Evolutionary conservation across 2,113 vertebrate genomes (phyloP).

Genomic region (Grantiella picta): DNA sequence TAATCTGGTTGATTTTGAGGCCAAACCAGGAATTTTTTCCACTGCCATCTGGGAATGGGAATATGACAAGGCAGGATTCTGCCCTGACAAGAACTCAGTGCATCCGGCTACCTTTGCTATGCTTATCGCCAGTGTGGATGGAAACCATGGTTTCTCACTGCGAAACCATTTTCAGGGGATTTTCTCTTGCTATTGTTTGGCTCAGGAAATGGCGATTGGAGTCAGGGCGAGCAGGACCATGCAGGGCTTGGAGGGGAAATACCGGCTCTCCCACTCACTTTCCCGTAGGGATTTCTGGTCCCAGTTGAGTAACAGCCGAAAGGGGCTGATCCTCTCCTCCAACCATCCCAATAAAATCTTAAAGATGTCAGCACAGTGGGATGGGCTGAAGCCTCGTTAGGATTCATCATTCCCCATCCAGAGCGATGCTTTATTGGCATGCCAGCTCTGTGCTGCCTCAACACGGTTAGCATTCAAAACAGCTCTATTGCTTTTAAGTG

Average conservation of each 20-base stretch:
- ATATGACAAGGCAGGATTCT: neutral
- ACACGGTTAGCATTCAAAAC: accelerated
- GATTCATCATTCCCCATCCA: neutral
- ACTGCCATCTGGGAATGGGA: neutral
- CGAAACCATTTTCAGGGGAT: neutral
- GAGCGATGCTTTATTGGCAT: neutral
- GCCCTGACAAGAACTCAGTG: accelerated
- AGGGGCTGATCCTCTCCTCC: neutral
- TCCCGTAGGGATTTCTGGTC: neutral
- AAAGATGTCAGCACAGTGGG: accelerated
- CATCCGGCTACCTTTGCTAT: neutral
- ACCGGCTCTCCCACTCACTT: slow-evolving; percentile 13
- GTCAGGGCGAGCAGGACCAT: neutral
- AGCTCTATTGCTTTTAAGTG: accelerated
- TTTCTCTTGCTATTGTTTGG: slow-evolving; percentile 22
- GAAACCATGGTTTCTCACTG: neutral
- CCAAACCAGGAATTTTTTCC: neutral
- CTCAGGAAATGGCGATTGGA: neutral
- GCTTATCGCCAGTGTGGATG: accelerated
- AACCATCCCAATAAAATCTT: too few species aligned
- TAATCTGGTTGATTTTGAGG: neutral
- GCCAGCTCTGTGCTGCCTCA: neutral
- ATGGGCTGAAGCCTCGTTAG: neutral
- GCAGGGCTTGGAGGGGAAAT: slow-evolving; percentile 24
- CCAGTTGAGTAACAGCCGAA: neutral